These are phyloP conservation scores for Atractosteus spatula DNA, from an alignment of 2,113 vertebrate species.

Conservation along the genomic window DNA sequence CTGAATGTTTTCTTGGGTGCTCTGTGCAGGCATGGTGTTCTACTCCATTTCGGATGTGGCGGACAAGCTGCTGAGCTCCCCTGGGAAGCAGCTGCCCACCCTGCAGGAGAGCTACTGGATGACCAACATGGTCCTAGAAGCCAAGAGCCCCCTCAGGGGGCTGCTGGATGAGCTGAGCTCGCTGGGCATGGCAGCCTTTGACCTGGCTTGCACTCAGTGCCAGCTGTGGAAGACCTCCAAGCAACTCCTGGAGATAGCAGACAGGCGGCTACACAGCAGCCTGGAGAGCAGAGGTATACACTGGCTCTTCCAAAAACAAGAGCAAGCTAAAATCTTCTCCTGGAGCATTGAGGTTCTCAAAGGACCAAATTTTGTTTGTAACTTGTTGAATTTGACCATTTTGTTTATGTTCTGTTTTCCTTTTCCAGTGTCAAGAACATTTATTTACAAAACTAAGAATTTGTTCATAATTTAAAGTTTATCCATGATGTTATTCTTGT, in stretches of 20 bases:
- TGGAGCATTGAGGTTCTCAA: too few relatives aligned
- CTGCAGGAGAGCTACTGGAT: constrained; percentile 89
- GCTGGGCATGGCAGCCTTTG: constrained; percentile 87
- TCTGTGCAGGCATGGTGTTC: constrained; percentile 84
- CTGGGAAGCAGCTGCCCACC: constrained; percentile 68
- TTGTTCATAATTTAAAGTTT: too few relatives aligned
- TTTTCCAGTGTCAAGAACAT: too few relatives aligned
- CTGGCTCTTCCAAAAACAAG: constrained; percentile 4
- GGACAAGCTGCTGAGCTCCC: constrained; percentile 81
- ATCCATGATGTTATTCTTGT: too few relatives aligned
- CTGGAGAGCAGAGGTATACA: constrained; percentile 75
- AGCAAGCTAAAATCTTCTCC: too few relatives aligned
- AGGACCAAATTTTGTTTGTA: too few relatives aligned
- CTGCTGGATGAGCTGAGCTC: constrained; percentile 85
- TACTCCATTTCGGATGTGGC: constrained; percentile 95
- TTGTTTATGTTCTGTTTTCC: too few relatives aligned
- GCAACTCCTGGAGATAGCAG: constrained; percentile 90
- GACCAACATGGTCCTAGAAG: constrained; percentile 59
- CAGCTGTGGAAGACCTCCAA: constrained; percentile 92
- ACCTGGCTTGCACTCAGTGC: constrained; percentile 92
- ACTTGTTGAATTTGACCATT: too few relatives aligned
- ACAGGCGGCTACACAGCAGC: constrained; percentile 72
- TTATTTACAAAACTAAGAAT: too few relatives aligned
- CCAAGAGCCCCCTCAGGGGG: constrained; percentile 54
- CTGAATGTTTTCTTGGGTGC: background rate